These are phyloP conservation scores for Etia nguti DNA, from an alignment of 2,113 vertebrate genomes.

Conservation along the genomic window DNA sequence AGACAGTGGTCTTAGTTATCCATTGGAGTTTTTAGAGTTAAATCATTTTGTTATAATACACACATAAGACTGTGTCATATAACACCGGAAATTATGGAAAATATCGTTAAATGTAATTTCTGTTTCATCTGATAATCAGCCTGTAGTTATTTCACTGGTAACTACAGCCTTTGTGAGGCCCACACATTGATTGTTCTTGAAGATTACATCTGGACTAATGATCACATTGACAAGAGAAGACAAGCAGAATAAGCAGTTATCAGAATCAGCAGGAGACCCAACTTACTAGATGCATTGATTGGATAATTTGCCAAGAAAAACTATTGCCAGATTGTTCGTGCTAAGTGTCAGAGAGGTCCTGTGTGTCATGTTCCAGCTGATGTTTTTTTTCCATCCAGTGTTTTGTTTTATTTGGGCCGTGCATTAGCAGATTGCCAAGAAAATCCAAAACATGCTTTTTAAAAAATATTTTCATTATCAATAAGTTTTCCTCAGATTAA, in stretches of 20 bases:
- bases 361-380: not conserved
- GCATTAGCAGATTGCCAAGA: not conserved
- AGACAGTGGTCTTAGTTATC: not conserved
- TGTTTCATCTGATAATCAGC: not conserved
- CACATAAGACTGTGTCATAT: not conserved
- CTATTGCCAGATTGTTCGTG: not conserved
- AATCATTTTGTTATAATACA: not conserved
- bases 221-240: not conserved
- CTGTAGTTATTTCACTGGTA: too few species aligned
- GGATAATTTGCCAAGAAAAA: not conserved
- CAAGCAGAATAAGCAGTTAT: not conserved
- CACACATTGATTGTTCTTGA: not conserved
- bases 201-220: not conserved
- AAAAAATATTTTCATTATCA: not conserved
- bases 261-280: not conserved
- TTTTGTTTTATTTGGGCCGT: not conserved
- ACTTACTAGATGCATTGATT: conserved; percentile 16
- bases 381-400: not conserved
- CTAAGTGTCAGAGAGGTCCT: not conserved
- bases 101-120: not conserved
- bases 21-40: not conserved
- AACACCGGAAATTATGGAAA: not conserved
- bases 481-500: not conserved
- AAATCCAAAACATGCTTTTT: not conserved
- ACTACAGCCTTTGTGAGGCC: too few species aligned